Evolutionary conservation across 2,797 vertebrate species (phyloP).

Genomic region (Dendrocincla fuliginosa): DNA sequence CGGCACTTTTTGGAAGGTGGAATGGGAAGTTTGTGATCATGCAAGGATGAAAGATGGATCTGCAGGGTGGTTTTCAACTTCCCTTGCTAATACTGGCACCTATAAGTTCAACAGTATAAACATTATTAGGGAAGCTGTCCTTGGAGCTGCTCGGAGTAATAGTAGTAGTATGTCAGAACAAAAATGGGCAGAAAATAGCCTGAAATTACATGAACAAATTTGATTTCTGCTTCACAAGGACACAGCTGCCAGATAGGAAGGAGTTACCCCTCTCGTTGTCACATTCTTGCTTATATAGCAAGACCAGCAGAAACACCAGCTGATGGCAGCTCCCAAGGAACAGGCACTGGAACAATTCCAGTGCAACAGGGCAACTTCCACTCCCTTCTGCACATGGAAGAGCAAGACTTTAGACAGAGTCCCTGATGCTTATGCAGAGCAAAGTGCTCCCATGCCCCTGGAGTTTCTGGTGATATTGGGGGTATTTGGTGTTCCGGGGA

Average conservation of each 20-base stretch:
- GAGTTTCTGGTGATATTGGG: not conserved
- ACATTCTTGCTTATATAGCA: rapidly evolving
- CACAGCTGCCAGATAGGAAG: not conserved
- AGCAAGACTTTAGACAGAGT: not conserved
- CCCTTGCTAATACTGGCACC: not conserved
- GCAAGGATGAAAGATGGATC: not conserved
- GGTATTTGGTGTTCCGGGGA: not conserved
- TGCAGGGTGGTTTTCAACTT: not conserved
- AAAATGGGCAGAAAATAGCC: not conserved
- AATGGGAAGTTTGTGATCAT: not conserved
- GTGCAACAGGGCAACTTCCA: rapidly evolving
- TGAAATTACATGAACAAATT: not conserved
- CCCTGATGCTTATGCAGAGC: not conserved
- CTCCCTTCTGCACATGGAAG: not conserved
- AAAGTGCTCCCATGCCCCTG: rapidly evolving
- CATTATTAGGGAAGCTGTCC: not conserved
- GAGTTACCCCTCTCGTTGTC: not conserved
- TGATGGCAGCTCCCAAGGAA: not conserved
- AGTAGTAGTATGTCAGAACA: not conserved
- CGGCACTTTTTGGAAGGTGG: not conserved
- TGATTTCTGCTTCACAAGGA: not conserved
- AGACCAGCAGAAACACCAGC: not conserved
- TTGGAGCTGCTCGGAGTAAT: not conserved
- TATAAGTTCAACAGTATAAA: not conserved
- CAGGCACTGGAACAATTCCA: not conserved